phyloP scores from a whole-genome alignment of 2,113 vertebrate species.

The Geococcyx californianus region DNA sequence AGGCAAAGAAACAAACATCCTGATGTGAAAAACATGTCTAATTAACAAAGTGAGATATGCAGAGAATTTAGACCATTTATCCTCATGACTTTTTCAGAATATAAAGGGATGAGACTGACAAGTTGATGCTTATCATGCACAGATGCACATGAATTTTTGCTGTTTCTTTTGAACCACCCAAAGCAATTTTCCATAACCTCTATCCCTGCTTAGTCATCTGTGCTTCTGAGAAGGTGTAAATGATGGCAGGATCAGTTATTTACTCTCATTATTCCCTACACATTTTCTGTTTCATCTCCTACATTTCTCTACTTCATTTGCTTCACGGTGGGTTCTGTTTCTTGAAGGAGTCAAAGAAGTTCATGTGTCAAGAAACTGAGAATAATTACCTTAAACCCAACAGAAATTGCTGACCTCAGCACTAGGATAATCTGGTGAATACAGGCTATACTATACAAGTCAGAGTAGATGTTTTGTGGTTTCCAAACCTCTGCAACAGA shows the following conservation, averaged over 20 bases:
- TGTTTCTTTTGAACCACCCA: neutral
- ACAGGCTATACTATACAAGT: neutral
- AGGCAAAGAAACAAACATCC: slow-evolving; percentile 26
- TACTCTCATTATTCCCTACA: neutral
- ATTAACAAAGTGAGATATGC: slow-evolving; percentile 42
- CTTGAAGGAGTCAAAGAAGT: neutral
- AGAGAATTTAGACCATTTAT: neutral
- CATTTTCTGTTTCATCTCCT: neutral
- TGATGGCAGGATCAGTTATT: neutral
- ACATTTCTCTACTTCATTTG: neutral
- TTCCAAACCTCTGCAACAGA: neutral
- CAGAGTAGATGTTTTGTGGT: neutral
- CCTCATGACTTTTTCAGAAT: neutral
- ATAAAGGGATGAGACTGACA: neutral
- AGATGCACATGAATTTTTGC: neutral
- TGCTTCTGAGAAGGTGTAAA: neutral
- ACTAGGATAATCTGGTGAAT: neutral
- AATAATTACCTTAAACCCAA: neutral
- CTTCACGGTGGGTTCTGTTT: neutral
- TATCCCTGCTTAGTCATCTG: neutral
- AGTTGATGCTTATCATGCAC: neutral
- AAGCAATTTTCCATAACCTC: neutral
- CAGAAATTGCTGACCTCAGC: neutral
- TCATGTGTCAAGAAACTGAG: neutral
- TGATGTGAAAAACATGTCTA: neutral